Evolutionary conservation across 2,888 invertebrate genomes (phyloP).

Genomic region (Ophraella communa): DNA sequence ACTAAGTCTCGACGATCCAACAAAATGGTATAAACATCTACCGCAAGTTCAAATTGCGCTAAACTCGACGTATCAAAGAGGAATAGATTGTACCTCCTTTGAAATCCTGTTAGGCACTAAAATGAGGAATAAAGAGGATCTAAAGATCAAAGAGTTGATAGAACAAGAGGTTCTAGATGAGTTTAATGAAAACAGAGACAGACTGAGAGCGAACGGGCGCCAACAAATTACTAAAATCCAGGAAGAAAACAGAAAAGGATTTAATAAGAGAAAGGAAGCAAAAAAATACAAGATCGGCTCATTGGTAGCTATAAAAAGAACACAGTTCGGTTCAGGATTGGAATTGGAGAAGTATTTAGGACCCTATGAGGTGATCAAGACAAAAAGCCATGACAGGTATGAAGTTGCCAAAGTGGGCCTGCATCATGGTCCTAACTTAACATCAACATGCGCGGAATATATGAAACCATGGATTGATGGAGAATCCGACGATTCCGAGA

Average conservation of each 20-base stretch:
- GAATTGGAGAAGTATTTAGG: slow-evolving; percentile 53
- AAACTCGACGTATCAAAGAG: slow-evolving; percentile 46
- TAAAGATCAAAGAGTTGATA: slow-evolving; percentile 21
- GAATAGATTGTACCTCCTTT: slow-evolving; percentile 40
- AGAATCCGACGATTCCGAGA: slow-evolving; percentile 24
- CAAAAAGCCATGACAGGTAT: slow-evolving; percentile 48
- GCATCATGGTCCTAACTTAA: slow-evolving; percentile 44
- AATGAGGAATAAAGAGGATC: slow-evolving; percentile 29
- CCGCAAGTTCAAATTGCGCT: slow-evolving; percentile 43
- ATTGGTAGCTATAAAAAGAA: slow-evolving; percentile 51
- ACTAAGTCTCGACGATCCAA: slow-evolving; percentile 47
- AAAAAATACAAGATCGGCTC: slow-evolving; percentile 39
- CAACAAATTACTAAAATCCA: slow-evolving; percentile 34
- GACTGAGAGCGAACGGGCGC: slow-evolving; percentile 21
- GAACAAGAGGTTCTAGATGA: slow-evolving; percentile 22
- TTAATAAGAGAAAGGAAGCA: slow-evolving; percentile 39
- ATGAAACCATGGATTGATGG: slow-evolving; percentile 35
- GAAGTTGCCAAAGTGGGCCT: slow-evolving; percentile 45
- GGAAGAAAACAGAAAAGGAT: slow-evolving; percentile 40
- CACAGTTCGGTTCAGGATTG: slow-evolving; percentile 50
- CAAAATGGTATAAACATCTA: slow-evolving; percentile 46
- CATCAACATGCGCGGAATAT: slow-evolving; percentile 44
- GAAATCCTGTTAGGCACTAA: slow-evolving; percentile 42
- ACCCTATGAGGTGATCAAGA: slow-evolving; percentile 36
- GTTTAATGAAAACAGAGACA: slow-evolving; percentile 28